These are phyloP conservation scores for Idaea dimidiata DNA, from an alignment of 2,888 invertebrate genomes.

Conservation along the genomic window DNA sequence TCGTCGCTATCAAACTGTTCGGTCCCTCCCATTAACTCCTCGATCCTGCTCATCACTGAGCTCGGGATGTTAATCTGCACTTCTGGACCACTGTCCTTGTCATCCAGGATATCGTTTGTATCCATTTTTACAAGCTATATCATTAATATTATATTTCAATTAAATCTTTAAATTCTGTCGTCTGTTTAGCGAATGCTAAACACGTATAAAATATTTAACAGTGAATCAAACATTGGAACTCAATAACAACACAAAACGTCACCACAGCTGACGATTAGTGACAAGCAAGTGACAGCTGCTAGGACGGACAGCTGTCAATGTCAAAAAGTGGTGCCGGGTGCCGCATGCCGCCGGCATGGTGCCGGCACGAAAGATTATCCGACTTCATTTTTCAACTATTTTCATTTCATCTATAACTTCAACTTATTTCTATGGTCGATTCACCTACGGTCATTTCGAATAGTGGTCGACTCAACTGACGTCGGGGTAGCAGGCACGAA, in stretches of 20 bases:
- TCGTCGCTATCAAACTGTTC: conserved; percentile 92
- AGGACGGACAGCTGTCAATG: neutral
- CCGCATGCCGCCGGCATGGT: too few relatives aligned
- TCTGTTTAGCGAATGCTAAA: too few relatives aligned
- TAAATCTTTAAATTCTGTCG: too few relatives aligned
- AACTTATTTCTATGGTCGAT: too few relatives aligned
- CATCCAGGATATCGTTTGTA: conserved; percentile 59
- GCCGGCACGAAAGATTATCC: too few relatives aligned
- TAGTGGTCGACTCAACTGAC: too few relatives aligned
- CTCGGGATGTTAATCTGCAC: conserved; percentile 85
- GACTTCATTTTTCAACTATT: too few relatives aligned
- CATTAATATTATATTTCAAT: too few relatives aligned
- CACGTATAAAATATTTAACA: conserved; percentile 13
- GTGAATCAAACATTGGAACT: conserved; percentile 12
- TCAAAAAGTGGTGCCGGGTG: neutral
- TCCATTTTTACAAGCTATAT: conserved; percentile 51
- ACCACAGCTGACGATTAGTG: neutral
- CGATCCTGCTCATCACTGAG: conserved; percentile 94
- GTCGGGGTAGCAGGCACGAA: too few relatives aligned
- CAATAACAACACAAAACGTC: neutral
- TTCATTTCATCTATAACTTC: too few relatives aligned
- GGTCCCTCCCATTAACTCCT: conserved; percentile 93
- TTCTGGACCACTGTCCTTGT: conserved; percentile 70
- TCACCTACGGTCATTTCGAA: too few relatives aligned
- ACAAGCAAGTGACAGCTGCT: neutral